Evolutionary conservation across 2,113 vertebrate genomes (phyloP), one percentile per base, ranked within the genome.

Genomic region (Maccullochella peelii): DNA sequence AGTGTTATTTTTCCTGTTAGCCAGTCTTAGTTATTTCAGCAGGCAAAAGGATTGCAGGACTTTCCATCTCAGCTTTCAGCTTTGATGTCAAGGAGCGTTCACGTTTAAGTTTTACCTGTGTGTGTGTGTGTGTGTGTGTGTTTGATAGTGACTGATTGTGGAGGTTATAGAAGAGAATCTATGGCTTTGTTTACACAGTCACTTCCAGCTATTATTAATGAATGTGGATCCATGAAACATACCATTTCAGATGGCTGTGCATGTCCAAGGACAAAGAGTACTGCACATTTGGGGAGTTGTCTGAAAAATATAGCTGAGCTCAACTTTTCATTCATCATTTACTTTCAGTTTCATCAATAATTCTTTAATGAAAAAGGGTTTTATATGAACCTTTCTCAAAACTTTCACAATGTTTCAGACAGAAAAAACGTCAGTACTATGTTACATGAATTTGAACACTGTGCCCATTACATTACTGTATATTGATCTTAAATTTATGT

Each of bases 11-110:
- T 63, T 18, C 20, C 67, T 20, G 21, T 63, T 68, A 74, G 52
- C 18, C 15, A 2, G 8, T 30, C 30, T 61, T 68, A 77, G 40
- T 68, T 75, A 76, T 67, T 86, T 79, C 70, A 66, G 8, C 30
- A 15, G 12, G 8, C 40, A 55, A 44, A 33, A 36, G 36, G 78
- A 69, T n/a, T 57, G 14, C 40, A 73, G 50, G 5, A 47, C 16
- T 33, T n/a, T n/a, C n/a, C n/a, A 63, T 49, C 10, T 59, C 38
- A 77, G 54, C 30, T 44, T 40, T 23, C 9, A 57, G 40, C 58
- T 54, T 49, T 71, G 66, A 49, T 57, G 55, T 52, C 42, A 33
- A 54, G 6, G 18, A 76, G 10, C 12, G 67, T 52, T 73, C 33
- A 38, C 66, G 33, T 86, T 61, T 61, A 16, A n/a, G 6, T 52